Evolutionary conservation across 2,888 invertebrate species (phyloP).

Genomic region (Apodemia mormo): DNA sequence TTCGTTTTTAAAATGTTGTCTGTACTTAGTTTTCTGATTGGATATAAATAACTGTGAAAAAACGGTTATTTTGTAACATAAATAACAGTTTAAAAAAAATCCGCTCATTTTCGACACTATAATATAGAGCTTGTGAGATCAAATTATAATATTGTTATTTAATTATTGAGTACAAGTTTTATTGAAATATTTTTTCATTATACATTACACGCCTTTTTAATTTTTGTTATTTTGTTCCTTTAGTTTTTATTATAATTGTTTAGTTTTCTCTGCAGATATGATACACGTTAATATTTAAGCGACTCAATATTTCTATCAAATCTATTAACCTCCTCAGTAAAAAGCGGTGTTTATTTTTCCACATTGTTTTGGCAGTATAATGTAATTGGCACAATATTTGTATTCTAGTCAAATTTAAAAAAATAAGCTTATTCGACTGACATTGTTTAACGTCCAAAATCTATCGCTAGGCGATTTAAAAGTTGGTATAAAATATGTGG

Average conservation of each 20-base stretch:
- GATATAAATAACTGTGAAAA: conserved; percentile 41
- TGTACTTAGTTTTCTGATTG: conserved; percentile 50
- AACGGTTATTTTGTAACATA: conserved; percentile 19
- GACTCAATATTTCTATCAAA: conserved; percentile 61
- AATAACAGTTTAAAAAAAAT: conserved; percentile 16
- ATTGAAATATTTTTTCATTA: conserved; percentile 75
- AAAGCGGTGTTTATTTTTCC: conserved; percentile 58
- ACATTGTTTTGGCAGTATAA: conserved; percentile 57
- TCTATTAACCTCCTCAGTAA: conserved; percentile 70
- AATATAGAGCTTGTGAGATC: conserved; percentile 74
- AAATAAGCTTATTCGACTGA: conserved; percentile 67
- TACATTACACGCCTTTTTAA: conserved; percentile 74
- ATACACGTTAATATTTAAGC: conserved; percentile 54
- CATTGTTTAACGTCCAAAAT: conserved; percentile 71
- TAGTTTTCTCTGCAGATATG: conserved; percentile 64
- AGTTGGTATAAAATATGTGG: conserved; percentile 74
- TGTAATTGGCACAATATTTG: conserved; percentile 70
- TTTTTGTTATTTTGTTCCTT: conserved; percentile 78
- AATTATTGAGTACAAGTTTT: conserved; percentile 81
- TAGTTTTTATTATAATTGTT: conserved; percentile 79
- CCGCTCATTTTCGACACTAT: conserved; percentile 45
- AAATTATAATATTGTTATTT: conserved; percentile 81
- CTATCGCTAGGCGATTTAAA: conserved; percentile 71
- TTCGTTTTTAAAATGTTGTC: conserved; percentile 55
- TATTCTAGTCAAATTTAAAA: conserved; percentile 79